Conservation (phyloP, 2,113 vertebrate genomes). For the Brachyhypopomus gauderio region DNA sequence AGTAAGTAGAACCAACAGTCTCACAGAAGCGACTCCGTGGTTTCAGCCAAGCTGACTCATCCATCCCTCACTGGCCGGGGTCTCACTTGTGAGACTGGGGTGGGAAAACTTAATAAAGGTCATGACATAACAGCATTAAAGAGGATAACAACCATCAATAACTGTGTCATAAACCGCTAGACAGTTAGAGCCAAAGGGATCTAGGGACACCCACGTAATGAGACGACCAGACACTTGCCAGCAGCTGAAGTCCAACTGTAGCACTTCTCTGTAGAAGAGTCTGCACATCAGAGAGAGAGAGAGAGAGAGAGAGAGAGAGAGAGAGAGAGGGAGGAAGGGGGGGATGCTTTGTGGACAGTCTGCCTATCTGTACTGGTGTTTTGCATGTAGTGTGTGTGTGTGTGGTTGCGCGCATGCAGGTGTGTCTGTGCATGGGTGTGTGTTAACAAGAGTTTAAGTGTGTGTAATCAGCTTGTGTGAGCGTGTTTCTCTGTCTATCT, state of each 20-base stretch:
- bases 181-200: too few relatives aligned
- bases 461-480: conserved; percentile 4
- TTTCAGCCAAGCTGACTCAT: conserved; percentile 2
- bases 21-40: background rate
- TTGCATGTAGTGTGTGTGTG: background rate
- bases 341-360: background rate
- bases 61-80: background rate
- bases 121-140: too few relatives aligned
- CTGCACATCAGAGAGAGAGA: background rate
- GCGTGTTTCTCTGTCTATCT: background rate
- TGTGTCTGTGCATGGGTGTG: background rate
- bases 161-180: too few relatives aligned
- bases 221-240: conserved; percentile 33
- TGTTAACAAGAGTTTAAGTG: background rate
- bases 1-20: background rate
- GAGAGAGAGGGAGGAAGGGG: too few relatives aligned
- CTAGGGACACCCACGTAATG: too few relatives aligned
- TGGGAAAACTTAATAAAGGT: too few relatives aligned
- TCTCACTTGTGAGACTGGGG: too few relatives aligned
- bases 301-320: background rate
- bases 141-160: too few relatives aligned
- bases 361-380: background rate
- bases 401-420: too few relatives aligned
- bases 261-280: conserved; percentile 7
- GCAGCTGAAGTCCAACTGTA: conserved; percentile 28